Base-by-base conservation (phyloP, 2,113 vertebrate genomes). In the rat (Rattus norvegicus) region DNA sequence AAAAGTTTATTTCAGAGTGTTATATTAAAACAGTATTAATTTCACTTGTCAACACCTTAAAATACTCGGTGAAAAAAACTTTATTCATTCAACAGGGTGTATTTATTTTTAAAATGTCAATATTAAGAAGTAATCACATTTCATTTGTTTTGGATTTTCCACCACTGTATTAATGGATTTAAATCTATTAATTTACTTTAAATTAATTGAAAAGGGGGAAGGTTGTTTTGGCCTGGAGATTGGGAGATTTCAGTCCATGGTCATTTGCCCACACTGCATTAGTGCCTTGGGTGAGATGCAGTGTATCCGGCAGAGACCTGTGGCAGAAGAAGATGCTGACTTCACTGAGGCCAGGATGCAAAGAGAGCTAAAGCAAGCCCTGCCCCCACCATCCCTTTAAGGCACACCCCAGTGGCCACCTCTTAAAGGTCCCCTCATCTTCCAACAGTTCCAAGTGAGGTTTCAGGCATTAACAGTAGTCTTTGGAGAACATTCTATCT, bases 11-110 rank as follows among this genome's bases (percentile, higher is more conserved):
- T 63, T 95, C 22, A 93, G 94, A 80, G 43, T 0, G 76, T 83
- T 92, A 19, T 83, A 59, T 73, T 93, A 93, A 93, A 95, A 61
- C 59, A 88, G 3, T 7, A 47, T 93, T 95, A 75, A 49, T 84
- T 85, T 69, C 7, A 70, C 3, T 95, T 92, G 90, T 16, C 84
- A 89, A 88, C 63, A 22, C 19, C 26, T 94, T 93, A 86, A 17
- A 8, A 28, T 84, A 12, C 90, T 92, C 59, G 24, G 26, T 86
- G 26, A 43, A 93, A 96, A 85, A 86, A 70, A 1, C 11, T 72
- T 67, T 85, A 39, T 90, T 63, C 10, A 87, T 49, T 63, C 11
- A 88, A n/a, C 13, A 90, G 47, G 52, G 47, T 19, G 22, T 86
- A 17, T 56, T 91, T 90, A 89, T 92, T 92, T 20, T 84, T 83